Evolutionary conservation across 2,797 vertebrate species (phyloP), one percentile per base, ranked within the genome.

Genomic region (Poecile montanus): DNA sequence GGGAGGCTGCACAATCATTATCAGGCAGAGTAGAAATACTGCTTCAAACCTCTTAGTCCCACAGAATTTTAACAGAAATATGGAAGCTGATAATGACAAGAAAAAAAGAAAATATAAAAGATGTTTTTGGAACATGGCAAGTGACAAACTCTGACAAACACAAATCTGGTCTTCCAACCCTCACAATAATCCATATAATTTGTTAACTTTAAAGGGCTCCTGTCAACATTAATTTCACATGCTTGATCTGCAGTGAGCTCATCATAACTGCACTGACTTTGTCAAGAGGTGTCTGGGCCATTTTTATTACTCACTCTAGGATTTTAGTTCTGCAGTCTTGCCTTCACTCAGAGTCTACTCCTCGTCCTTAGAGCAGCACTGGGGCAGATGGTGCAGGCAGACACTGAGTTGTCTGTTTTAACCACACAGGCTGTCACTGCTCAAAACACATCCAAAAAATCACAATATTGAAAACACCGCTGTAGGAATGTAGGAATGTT

Each of bases 31-130:
- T 17, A 95, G 85, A 93, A 93, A 44, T 51, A 87, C 13, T 74
- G 48, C 27, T 86, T 40, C 34, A 75, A 73, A 18, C 8, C 76
- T 34, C 60, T 65, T 81, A 94, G 83, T 65, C n/a, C 32, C 48
- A 91, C 34, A 81, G 47, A 95, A 91, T 96, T 62, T 72, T 84
- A 61, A 89, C 5, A 27, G 71, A 96, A 95, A 96, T 85, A 94
- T 63, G 66, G 86, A 94, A 88, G 66, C n/a, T 92, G 92, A 91
- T 96, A 95, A 91, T 61, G 65, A 58, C 34, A 85, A 91, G 17
- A 50, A 91, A 67, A 81, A 91, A 95, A 96, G 74, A 95, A 97
- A 95, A 91, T 48, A 93, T 82, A 88, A 94, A 97, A 94, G 27
- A 29, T 4, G 11, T 40, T 91, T 88, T 85, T 87, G 94, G 40